Percentiles rank a stretch among this genome's conserved stretches.
phyloP scores from a whole-genome alignment of 1,140 invertebrate genomes.

The Propsilocerus akamusi region DNA sequence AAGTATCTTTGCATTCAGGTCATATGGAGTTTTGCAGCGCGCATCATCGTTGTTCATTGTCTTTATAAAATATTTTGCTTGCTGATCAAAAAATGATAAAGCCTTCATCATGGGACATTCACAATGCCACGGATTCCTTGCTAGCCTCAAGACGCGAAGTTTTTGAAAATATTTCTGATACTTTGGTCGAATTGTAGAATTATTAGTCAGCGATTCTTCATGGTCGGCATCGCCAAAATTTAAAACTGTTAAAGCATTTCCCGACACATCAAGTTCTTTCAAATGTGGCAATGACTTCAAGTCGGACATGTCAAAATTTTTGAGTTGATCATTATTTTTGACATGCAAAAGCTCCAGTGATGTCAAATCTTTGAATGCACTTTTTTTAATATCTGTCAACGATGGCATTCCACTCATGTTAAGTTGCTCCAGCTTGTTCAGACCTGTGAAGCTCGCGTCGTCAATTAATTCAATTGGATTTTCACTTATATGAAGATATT shows the following conservation, averaged over 20 bases:
- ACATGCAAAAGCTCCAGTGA: slow-evolving; percentile 15
- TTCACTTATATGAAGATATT: slow-evolving; percentile 32
- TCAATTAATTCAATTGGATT: slow-evolving; percentile 33
- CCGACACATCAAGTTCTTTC: slow-evolving; percentile 16
- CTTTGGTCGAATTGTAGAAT: not conserved
- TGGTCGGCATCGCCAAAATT: slow-evolving; percentile 12
- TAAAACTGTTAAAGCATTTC: slow-evolving; percentile 29
- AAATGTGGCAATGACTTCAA: slow-evolving; percentile 12
- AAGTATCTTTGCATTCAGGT: slow-evolving; percentile 13
- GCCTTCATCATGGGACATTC: slow-evolving; percentile 29
- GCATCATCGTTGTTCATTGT: slow-evolving; percentile 6
- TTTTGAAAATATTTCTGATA: slow-evolving; percentile 11
- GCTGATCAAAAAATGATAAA: slow-evolving; percentile 9
- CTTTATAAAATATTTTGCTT: not conserved
- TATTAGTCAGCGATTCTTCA: not conserved
- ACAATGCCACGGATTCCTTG: slow-evolving; percentile 36
- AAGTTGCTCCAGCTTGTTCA: slow-evolving; percentile 29
- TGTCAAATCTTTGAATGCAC: slow-evolving; percentile 28
- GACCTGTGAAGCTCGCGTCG: slow-evolving; percentile 32
- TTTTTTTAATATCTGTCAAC: slow-evolving; percentile 28
- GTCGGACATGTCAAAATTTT: slow-evolving; percentile 12
- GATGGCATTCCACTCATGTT: slow-evolving; percentile 32
- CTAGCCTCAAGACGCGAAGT: slow-evolving; percentile 28
- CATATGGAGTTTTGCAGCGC: slow-evolving; percentile 18
- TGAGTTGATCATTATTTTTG: slow-evolving; percentile 15